A percentile compares a stretch with the other conserved stretches of the same genome.
These are phyloP conservation scores for Archips xylosteana DNA, from an alignment of 2,888 invertebrate genomes.

Conservation along the genomic window DNA sequence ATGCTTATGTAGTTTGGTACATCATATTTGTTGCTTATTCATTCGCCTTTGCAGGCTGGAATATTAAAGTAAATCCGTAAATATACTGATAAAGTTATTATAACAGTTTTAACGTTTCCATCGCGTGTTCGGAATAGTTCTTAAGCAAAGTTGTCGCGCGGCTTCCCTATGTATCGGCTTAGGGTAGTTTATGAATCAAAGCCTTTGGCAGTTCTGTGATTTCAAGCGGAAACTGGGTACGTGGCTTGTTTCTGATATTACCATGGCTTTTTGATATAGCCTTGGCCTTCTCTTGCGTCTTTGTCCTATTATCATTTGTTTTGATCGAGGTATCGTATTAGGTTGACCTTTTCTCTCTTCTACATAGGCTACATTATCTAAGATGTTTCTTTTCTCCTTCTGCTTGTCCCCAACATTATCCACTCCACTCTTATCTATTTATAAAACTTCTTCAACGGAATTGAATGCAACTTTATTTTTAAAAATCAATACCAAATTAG, in stretches of 20 bases:
- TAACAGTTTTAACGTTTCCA: slow-evolving; percentile 11
- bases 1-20: background rate
- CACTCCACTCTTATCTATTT: too few relatives aligned
- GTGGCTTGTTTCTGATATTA: background rate
- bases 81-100: background rate
- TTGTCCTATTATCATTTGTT: background rate
- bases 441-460: background rate
- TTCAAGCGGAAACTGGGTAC: slow-evolving; percentile 23
- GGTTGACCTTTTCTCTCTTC: background rate
- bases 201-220: slow-evolving; percentile 28
- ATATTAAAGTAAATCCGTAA: too few relatives aligned
- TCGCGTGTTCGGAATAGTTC: slow-evolving; percentile 26
- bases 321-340: background rate
- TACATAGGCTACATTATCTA: too few relatives aligned
- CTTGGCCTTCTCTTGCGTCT: background rate
- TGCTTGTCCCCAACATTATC: too few relatives aligned
- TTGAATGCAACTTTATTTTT: background rate
- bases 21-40: background rate
- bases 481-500: background rate
- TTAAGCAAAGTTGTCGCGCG: slow-evolving; percentile 24
- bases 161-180: slow-evolving; percentile 30
- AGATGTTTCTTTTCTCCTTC: too few relatives aligned
- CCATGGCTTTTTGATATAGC: background rate
- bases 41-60: too few relatives aligned
- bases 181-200: slow-evolving; percentile 36